Evolutionary conservation across 1,140 invertebrate genomes (phyloP).

Genomic region (Brachionus koreanus): DNA sequence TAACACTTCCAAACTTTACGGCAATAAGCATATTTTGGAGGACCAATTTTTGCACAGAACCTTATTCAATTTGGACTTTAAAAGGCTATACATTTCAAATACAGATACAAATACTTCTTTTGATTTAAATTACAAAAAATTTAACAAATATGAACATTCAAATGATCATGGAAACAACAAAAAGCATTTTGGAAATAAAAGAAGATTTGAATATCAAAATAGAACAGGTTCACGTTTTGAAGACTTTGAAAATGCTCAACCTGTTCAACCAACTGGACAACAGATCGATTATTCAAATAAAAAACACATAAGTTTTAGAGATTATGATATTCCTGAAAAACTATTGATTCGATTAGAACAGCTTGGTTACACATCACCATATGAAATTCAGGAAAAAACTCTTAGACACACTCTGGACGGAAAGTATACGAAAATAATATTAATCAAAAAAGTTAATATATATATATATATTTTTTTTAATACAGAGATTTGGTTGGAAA

Average conservation of each 20-base stretch:
- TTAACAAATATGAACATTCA: background rate
- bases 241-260: conserved; percentile 32
- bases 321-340: conserved; percentile 1
- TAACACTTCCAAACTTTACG: background rate
- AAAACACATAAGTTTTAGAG: background rate
- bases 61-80: background rate
- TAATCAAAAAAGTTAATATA: too few species aligned
- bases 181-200: background rate
- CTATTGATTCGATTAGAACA: background rate
- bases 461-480: too few species aligned
- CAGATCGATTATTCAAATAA: background rate
- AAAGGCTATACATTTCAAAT: background rate
- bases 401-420: conserved; percentile 12
- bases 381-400: conserved; percentile 39
- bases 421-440: too few species aligned
- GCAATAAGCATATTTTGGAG: background rate
- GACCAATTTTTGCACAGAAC: background rate
- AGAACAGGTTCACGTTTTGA: conserved; percentile 2
- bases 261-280: background rate
- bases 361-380: background rate
- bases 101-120: background rate
- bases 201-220: background rate
- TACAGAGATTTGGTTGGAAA: conserved; percentile 34
- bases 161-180: background rate
- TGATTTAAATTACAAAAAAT: background rate